Evolutionary conservation across 2,113 vertebrate species (phyloP), one percentile per base, ranked within the genome.

Genomic region (Aramus guarauna): DNA sequence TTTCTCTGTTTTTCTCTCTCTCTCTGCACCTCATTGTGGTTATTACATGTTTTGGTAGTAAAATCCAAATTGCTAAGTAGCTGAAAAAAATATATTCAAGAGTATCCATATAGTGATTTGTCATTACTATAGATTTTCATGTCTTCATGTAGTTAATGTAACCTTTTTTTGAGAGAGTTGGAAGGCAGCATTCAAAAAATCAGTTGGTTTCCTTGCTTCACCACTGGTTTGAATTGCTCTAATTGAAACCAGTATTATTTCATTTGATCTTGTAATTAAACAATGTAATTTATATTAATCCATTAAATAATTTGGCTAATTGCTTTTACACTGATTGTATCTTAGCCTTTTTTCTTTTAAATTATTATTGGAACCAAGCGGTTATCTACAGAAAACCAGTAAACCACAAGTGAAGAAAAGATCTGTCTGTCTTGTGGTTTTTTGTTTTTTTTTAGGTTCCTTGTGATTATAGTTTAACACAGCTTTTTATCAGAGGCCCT

Each of bases 261-360:
- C 71, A 41, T 94, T 97, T 95, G 89, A 97, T 97, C 92, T 94
- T 96, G 79, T 97, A 97, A 97, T 97, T 97, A 97, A 96, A 90
- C 88, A 91, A 53, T 75, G 92, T 97, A 97, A 97, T 97, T 97
- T 94, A 93, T 93, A 97, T 95, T 94, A 97, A 97, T 94, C 93
- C 93, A 72, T 81, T 88, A 95, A 97, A 94, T 96, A 96, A 94
- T 90, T 93, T 93, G 73, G 47, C 75, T 96, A 97, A 96, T 96
- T 95, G 76, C 85, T 95, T 97, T 88, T 93, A 76, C 3, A 4
- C 73, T 94, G 88, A 95, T 92, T 59, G 36, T 97, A 96, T 97
- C 92, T 83, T 37, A 81, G 79, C 23, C 82, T 93, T 93, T 94
- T 94, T 90, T 89, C 92, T 97, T 97, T 86, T 69, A 95, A 92